phyloP scores from a whole-genome alignment of 2,113 vertebrate genomes.

The Aldabrachelys gigantea region DNA sequence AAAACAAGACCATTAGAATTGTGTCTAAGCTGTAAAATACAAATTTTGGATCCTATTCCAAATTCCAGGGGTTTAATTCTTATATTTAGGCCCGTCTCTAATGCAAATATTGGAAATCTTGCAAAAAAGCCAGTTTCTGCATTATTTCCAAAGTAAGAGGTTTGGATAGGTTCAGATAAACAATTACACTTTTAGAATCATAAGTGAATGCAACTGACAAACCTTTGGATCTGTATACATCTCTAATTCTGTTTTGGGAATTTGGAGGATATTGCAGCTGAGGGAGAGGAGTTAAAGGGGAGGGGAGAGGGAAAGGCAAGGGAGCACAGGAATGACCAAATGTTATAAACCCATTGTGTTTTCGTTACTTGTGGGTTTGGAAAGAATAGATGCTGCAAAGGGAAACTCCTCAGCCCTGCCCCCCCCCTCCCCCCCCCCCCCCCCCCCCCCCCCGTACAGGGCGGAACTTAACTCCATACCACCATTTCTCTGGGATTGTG shows the following conservation, averaged over 20 bases:
- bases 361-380: neutral
- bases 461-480: conserved; percentile 18
- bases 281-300: neutral
- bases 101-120: conserved; percentile 44
- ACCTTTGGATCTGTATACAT: conserved; percentile 27
- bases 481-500: conserved; percentile 8
- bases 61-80: neutral
- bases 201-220: conserved; percentile 46
- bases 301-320: neutral
- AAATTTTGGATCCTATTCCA: neutral
- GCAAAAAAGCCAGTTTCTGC: conserved; percentile 5
- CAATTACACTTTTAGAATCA: neutral
- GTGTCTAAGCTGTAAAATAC: neutral
- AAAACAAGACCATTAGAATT: neutral
- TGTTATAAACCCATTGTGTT: neutral
- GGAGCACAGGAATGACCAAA: neutral
- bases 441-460: neutral
- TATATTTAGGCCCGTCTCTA: conserved; percentile 22
- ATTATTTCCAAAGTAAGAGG: conserved; percentile 3
- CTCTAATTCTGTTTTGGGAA: neutral
- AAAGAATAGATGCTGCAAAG: conserved; percentile 3
- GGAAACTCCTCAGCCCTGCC: neutral
- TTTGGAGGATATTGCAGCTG: neutral
- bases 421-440: neutral
- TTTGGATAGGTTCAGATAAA: neutral